These are phyloP conservation scores for Scaeva pyrastri DNA, from an alignment of 2,888 invertebrate genomes.

Conservation along the genomic window DNA sequence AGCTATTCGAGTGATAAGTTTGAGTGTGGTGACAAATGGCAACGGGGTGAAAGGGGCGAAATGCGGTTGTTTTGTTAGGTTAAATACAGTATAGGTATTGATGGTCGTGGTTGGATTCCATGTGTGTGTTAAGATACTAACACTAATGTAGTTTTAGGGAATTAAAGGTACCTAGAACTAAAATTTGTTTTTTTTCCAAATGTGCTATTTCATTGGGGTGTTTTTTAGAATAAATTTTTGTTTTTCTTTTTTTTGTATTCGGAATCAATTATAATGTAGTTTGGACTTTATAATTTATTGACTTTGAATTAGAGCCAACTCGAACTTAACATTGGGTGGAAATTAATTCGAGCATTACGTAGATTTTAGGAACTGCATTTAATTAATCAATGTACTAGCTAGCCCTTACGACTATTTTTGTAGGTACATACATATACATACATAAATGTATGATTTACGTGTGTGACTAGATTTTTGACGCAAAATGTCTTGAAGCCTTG, in stretches of 20 bases:
- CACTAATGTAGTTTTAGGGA: constrained; percentile 34
- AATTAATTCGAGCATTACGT: constrained; percentile 8
- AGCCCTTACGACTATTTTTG: too few species aligned
- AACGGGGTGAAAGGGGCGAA: constrained; percentile 1
- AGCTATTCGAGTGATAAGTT: constrained; percentile 22
- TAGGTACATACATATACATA: too few species aligned
- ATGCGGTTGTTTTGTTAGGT: constrained; percentile 28
- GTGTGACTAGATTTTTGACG: too few species aligned
- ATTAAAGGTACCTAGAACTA: neutral
- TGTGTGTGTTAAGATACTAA: constrained; percentile 18
- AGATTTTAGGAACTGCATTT: neutral
- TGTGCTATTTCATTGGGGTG: constrained; percentile 45
- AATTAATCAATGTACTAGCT: too few species aligned
- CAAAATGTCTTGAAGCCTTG: too few species aligned
- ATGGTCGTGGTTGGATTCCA: constrained; percentile 40
- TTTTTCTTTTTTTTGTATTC: neutral
- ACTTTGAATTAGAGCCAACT: constrained; percentile 30
- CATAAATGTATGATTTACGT: too few species aligned
- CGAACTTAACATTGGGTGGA: constrained; percentile 30
- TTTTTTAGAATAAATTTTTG: constrained; percentile 49
- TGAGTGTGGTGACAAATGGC: neutral
- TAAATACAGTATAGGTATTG: constrained; percentile 35
- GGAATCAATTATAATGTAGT: constrained; percentile 48
- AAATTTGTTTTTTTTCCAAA: constrained; percentile 10
- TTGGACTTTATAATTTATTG: constrained; percentile 62